These are phyloP conservation scores for Allobates femoralis DNA, from an alignment of 2,797 vertebrate species.

Conservation along the genomic window DNA sequence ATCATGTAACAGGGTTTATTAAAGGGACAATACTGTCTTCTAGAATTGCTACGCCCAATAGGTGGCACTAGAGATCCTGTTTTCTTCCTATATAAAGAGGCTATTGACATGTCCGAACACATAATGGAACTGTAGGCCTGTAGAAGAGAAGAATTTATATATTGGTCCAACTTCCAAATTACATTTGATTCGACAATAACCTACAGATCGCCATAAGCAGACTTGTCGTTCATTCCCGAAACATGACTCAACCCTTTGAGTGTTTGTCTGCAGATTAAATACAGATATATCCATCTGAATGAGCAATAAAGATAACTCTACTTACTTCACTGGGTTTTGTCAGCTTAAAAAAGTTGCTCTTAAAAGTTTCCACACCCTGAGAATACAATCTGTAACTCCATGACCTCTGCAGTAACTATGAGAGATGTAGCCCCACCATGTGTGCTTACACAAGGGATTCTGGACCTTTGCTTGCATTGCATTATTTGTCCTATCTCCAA, in stretches of 20 bases:
- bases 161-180: neutral
- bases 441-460: constrained; percentile 43
- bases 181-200: neutral
- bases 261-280: constrained; percentile 15
- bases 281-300: constrained; percentile 1
- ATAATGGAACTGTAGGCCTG: neutral
- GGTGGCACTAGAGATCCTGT: too few relatives aligned
- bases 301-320: constrained; percentile 40
- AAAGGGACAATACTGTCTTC: too few relatives aligned
- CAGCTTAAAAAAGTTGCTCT: constrained; percentile 33
- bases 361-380: constrained; percentile 6
- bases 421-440: constrained; percentile 18
- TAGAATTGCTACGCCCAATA: too few relatives aligned
- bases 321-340: neutral
- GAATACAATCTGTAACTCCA: neutral
- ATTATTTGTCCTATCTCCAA: constrained; percentile 36
- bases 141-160: neutral
- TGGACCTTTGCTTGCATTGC: constrained; percentile 16
- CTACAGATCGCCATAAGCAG: neutral
- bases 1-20: too few relatives aligned
- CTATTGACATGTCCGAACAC: too few relatives aligned
- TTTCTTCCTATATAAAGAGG: too few relatives aligned
- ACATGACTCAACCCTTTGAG: constrained; percentile 17
- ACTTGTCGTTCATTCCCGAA: neutral
- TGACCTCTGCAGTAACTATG: neutral